These are phyloP conservation scores for Porites divaricata DNA, from an alignment of 92 coral and sea anemone genomes.

Conservation along the genomic window DNA sequence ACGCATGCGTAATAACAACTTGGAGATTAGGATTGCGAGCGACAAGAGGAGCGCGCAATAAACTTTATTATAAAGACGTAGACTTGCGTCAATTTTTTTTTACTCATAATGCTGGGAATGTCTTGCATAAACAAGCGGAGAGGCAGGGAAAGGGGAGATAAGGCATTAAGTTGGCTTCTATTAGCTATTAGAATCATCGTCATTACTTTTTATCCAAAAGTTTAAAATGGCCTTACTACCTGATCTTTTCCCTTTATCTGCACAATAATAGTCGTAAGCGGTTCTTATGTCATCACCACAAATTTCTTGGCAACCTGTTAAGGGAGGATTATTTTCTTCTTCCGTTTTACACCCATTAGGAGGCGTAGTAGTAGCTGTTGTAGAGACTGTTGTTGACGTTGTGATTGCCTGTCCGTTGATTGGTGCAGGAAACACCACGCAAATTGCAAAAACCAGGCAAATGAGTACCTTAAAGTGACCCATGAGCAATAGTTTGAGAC, in stretches of 20 bases:
- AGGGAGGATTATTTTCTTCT: background rate
- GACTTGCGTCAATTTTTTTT: too few relatives aligned
- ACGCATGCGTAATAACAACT: too few relatives aligned
- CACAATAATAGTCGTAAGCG: background rate
- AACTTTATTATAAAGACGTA: too few relatives aligned
- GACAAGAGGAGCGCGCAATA: too few relatives aligned
- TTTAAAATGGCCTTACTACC: background rate
- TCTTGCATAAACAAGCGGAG: too few relatives aligned
- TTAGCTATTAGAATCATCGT: too few relatives aligned
- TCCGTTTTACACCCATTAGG: background rate
- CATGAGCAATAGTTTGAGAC: conserved; percentile 12
- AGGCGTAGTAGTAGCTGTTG: background rate
- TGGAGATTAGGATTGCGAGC: too few relatives aligned
- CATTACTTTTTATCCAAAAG: too few relatives aligned
- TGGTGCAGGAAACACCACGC: background rate
- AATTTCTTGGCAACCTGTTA: background rate
- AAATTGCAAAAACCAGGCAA: conserved; percentile 8
- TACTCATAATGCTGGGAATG: too few relatives aligned
- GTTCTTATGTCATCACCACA: background rate
- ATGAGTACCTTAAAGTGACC: conserved; percentile 10
- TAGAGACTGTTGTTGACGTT: background rate
- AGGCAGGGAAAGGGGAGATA: too few relatives aligned
- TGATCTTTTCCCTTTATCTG: background rate
- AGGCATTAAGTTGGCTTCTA: too few relatives aligned
- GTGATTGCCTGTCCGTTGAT: conserved; percentile 17